Percentiles rank a stretch among this genome's conserved stretches.
Evolutionary conservation across 30 jellyfish, hydroid and myxozoan species (phyloP).

Genomic region (Turritopsis dohrnii): DNA sequence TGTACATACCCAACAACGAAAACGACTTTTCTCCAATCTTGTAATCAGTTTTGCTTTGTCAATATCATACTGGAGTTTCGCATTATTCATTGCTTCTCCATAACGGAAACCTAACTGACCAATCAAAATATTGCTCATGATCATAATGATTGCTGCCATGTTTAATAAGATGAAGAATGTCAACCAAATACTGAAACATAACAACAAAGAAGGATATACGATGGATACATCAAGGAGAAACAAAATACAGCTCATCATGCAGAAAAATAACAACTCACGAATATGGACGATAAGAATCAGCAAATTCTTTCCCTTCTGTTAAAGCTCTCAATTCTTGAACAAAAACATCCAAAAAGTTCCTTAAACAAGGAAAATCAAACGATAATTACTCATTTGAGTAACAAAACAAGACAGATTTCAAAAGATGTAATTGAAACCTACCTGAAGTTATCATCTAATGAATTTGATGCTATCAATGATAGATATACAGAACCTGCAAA

Average conservation of each 20-base stretch:
- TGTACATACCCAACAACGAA: conserved; percentile 47
- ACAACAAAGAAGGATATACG: background rate
- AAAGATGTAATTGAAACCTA: background rate
- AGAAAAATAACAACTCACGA: conserved; percentile 42
- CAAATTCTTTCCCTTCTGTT: conserved; percentile 72
- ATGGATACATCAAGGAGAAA: background rate
- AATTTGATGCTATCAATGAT: conserved; percentile 54
- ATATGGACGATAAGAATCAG: conserved; percentile 65
- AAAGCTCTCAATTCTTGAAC: conserved; percentile 60
- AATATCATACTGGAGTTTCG: conserved; percentile 60
- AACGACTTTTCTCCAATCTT: conserved; percentile 50
- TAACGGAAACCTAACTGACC: conserved; percentile 85
- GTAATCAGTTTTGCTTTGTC: conserved; percentile 65
- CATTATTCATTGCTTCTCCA: conserved; percentile 60
- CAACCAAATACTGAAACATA: conserved; percentile 46
- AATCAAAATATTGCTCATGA: conserved; percentile 75
- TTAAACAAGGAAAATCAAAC: background rate
- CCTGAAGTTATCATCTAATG: conserved; percentile 23
- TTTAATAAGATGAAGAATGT: conserved; percentile 49
- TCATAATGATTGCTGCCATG: conserved; percentile 59
- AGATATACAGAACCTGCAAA: conserved; percentile 78
- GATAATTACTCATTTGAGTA: background rate
- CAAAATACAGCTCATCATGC: background rate
- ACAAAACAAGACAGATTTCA: background rate
- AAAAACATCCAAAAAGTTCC: conserved; percentile 30